Evolutionary conservation across 2,797 vertebrate genomes (phyloP), one percentile per base, ranked within the genome.

Genomic region (Onychomys leucogaster): DNA sequence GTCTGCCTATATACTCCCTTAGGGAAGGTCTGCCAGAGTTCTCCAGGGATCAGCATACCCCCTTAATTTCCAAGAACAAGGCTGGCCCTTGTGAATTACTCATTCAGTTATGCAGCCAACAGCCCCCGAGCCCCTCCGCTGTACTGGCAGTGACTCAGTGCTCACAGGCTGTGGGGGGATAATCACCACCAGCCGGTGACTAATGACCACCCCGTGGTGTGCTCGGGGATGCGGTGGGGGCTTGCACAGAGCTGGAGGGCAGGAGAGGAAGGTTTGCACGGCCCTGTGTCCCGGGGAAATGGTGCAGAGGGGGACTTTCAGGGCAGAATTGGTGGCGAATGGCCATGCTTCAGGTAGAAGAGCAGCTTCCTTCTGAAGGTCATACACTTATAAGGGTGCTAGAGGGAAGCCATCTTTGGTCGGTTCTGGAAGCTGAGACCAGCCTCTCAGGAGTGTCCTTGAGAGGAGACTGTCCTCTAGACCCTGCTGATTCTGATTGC

Each of bases 81-180:
- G 27, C 80, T 81, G 78, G 69, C 29, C 41, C 93, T 82, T 88
- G 46, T 94, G 94, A 96, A 96, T 93, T 92, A 96, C 82, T 92
- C 94, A 95, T 85, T 91, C 75, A 73, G 67, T 80, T 67, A 81
- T 32, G 82, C 82, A 52, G 94, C 89, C 84, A 67, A 71, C 55
- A 86, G 82, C 77, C 3, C 3, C 41, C 2, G 65, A 67, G 65
- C 49, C 77, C 90, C 84, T 89, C 3, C 0, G 1, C 63, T 34
- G 16, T 14, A 10, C 71, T 32, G 41, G 81, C 88, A 12, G 49
- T 80, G 95, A 96, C 91, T 92, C 93, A 92, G 87, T n/a, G 67
- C 19, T 75, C 86, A 76, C 9, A 59, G 82, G 78, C 75, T 6
- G 27, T 14, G 49, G 32, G 13, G 13, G 59, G 59, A 89, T 63